phyloP scores from a whole-genome alignment of 2,113 vertebrate genomes.

The Rallus limicola region DNA sequence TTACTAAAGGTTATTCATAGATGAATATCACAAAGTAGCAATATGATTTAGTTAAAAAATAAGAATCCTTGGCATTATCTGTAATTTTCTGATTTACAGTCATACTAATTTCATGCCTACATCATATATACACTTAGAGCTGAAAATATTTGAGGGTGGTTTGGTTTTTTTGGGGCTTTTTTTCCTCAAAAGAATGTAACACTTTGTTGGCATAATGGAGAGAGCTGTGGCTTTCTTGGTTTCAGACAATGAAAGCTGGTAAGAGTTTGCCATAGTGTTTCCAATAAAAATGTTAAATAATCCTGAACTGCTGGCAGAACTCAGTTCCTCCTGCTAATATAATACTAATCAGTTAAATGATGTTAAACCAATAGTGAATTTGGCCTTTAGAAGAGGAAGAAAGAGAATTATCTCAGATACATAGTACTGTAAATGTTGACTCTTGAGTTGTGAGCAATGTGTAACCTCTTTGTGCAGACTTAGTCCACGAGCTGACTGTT shows the following conservation, averaged over 20 bases:
- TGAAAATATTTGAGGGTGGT: neutral
- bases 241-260: neutral
- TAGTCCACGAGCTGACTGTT: neutral
- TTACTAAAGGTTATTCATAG: neutral
- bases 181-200: neutral
- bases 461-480: neutral
- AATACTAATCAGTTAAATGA: neutral
- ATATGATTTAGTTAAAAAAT: neutral
- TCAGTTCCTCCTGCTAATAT: neutral
- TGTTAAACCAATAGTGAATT: neutral
- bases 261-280: neutral
- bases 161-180: neutral
- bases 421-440: neutral
- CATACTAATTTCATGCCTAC: constrained; percentile 16
- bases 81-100: neutral
- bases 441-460: neutral
- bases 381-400: neutral
- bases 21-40: neutral
- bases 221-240: neutral
- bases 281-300: neutral
- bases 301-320: neutral
- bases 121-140: neutral
- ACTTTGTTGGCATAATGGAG: neutral
- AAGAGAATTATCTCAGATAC: neutral
- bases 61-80: neutral